Conservation (phyloP, 2,113 vertebrate genomes). For the Pholis gunnellus region DNA sequence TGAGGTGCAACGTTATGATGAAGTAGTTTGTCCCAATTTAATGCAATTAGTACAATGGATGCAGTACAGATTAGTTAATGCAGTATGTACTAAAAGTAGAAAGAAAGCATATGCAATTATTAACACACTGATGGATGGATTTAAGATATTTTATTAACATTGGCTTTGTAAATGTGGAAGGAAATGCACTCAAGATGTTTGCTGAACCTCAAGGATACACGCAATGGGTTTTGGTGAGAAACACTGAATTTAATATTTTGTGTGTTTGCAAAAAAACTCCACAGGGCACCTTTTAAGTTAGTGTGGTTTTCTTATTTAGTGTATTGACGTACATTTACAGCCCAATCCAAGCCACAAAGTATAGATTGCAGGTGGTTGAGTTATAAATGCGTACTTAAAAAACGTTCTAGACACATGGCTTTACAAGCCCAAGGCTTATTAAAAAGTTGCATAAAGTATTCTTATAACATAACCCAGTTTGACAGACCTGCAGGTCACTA, state of each 20-base stretch:
- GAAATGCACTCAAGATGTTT: neutral
- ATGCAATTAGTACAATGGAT: too few species aligned
- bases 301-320: neutral
- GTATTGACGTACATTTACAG: neutral
- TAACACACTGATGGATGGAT: neutral
- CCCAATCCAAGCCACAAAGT: neutral
- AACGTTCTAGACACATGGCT: constrained; percentile 2
- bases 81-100: too few species aligned
- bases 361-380: neutral
- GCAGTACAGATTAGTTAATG: too few species aligned
- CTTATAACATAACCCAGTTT: constrained; percentile 51
- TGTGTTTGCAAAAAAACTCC: neutral
- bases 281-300: neutral
- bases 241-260: neutral
- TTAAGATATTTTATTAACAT: neutral
- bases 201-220: neutral
- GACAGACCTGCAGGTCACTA: constrained; percentile 56
- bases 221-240: neutral
- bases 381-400: neutral
- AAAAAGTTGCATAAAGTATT: constrained; percentile 32
- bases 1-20: too few species aligned
- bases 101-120: too few species aligned
- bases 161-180: neutral
- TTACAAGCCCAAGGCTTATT: constrained; percentile 14
- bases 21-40: too few species aligned